Conservation (phyloP, 2,888 invertebrate genomes). For the Ceraclea dissimilis region DNA sequence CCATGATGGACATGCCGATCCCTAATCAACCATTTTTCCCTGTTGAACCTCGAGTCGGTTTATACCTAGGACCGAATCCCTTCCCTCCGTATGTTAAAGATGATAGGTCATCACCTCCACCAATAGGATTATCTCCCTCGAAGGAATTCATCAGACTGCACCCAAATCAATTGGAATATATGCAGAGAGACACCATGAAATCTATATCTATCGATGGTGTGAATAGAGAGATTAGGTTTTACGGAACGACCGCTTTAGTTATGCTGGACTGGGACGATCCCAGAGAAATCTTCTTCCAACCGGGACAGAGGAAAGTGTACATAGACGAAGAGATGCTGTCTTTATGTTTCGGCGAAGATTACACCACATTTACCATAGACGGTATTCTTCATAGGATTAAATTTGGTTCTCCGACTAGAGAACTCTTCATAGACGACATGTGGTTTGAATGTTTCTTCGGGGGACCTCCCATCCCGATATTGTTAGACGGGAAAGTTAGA, state of each 20-base stretch:
- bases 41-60: constrained; percentile 34
- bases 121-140: constrained; percentile 38
- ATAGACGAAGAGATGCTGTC: constrained; percentile 70
- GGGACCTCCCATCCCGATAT: constrained; percentile 74
- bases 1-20: constrained; percentile 30
- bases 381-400: constrained; percentile 69
- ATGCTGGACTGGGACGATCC: constrained; percentile 83
- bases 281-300: constrained; percentile 75
- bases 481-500: constrained; percentile 70
- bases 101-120: constrained; percentile 36
- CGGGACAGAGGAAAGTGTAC: constrained; percentile 65
- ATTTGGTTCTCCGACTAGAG: constrained; percentile 87
- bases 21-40: constrained; percentile 32
- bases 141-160: constrained; percentile 37
- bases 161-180: constrained; percentile 39
- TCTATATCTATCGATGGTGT: constrained; percentile 76
- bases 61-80: constrained; percentile 38
- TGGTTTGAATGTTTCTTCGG: constrained; percentile 92
- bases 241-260: constrained; percentile 76
- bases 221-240: constrained; percentile 76
- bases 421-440: constrained; percentile 80
- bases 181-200: constrained; percentile 60
- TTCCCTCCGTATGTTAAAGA: constrained; percentile 34
- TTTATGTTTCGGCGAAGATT: constrained; percentile 58
- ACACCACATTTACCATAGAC: constrained; percentile 65